These are phyloP conservation scores for Rhinichthys osculus DNA, from an alignment of 2,797 vertebrate genomes.

Conservation along the genomic window DNA sequence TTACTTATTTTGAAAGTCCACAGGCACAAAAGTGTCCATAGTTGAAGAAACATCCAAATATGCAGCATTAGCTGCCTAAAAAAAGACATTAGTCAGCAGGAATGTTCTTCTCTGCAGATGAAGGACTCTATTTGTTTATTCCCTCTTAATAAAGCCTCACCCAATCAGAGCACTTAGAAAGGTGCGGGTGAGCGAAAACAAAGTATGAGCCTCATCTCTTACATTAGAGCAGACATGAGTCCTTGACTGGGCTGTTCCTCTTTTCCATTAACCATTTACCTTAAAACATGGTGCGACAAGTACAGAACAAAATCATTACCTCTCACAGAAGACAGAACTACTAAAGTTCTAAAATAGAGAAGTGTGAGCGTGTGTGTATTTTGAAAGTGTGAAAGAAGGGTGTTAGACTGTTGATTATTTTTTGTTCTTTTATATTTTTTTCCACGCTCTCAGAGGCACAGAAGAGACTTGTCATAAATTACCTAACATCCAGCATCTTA, in stretches of 20 bases:
- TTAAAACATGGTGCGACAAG: slow-evolving; percentile 6
- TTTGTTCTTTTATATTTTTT: slow-evolving; percentile 20
- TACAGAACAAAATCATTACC: slow-evolving; percentile 10
- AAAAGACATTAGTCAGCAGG: neutral
- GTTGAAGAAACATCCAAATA: neutral
- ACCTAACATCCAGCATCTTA: slow-evolving; percentile 22
- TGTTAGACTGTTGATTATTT: slow-evolving; percentile 41
- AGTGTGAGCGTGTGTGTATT: slow-evolving; percentile 30
- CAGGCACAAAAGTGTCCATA: neutral
- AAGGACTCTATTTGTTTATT: neutral
- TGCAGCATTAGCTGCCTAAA: neutral
- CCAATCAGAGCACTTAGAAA: slow-evolving; percentile 8
- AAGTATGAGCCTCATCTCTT: slow-evolving; percentile 15
- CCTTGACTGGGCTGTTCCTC: neutral
- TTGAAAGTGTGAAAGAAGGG: slow-evolving; percentile 35
- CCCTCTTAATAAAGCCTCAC: neutral
- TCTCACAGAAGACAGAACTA: slow-evolving; percentile 24
- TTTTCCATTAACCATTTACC: neutral
- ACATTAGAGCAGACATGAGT: slow-evolving; percentile 1
- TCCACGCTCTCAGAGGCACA: slow-evolving; percentile 1
- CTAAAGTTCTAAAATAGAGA: slow-evolving; percentile 25
- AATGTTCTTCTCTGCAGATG: neutral
- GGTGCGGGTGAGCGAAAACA: neutral
- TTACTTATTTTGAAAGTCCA: neutral
- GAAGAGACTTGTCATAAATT: slow-evolving; percentile 27